Evolutionary conservation across 2,888 invertebrate species (phyloP).

Genomic region (Bombylius discolor): DNA sequence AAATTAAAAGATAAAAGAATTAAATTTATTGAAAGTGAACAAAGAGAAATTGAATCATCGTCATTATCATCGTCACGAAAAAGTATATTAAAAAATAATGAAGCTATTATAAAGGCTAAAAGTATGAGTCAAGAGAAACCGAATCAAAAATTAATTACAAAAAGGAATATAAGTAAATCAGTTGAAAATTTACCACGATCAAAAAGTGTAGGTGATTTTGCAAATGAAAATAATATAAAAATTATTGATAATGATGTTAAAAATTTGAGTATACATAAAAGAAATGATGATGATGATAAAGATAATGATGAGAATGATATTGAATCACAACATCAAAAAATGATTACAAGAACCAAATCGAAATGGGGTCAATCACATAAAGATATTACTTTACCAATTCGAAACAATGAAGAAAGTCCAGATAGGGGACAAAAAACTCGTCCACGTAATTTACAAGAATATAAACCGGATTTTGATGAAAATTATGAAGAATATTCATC

Average conservation of each 20-base stretch:
- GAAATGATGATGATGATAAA: neutral
- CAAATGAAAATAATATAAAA: slow-evolving; percentile 13
- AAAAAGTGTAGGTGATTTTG: slow-evolving; percentile 8
- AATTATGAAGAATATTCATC: too few relatives aligned
- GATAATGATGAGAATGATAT: neutral
- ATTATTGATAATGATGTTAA: slow-evolving; percentile 17
- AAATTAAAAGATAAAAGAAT: slow-evolving; percentile 10
- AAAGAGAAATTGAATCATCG: neutral
- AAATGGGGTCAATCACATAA: neutral
- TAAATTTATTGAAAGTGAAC: slow-evolving; percentile 7
- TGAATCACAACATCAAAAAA: neutral
- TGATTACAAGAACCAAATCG: neutral
- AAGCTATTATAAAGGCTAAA: neutral
- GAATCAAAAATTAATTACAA: neutral
- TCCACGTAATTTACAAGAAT: neutral
- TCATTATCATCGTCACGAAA: neutral
- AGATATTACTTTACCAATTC: too few relatives aligned
- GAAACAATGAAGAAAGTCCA: too few relatives aligned
- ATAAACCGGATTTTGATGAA: neutral
- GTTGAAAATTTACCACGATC: slow-evolving; percentile 9
- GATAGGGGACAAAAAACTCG: neutral
- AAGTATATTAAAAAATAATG: slow-evolving; percentile 6
- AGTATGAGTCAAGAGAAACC: neutral
- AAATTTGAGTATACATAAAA: slow-evolving; percentile 7
- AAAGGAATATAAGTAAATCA: slow-evolving; percentile 9